Conservation (phyloP, 2,113 vertebrate genomes). For the Oriolus oriolus region DNA sequence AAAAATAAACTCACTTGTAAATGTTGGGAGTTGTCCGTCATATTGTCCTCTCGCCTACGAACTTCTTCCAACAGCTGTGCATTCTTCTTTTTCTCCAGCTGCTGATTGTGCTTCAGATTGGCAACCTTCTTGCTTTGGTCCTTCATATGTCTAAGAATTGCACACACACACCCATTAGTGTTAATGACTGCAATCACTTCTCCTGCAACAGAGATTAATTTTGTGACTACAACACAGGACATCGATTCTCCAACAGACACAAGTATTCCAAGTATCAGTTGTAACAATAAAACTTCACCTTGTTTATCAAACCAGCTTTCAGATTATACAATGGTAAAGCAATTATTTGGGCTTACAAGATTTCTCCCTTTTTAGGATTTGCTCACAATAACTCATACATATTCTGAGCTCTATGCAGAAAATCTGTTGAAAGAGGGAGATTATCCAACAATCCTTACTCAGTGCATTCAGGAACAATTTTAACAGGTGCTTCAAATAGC, state of each 20-base stretch:
- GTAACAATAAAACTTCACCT: neutral
- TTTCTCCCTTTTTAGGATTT: neutral
- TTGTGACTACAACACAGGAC: neutral
- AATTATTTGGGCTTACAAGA: neutral
- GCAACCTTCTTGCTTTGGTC: constrained; percentile 92
- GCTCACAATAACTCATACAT: neutral
- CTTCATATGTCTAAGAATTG: constrained; percentile 85
- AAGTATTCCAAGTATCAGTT: neutral
- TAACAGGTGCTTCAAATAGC: neutral
- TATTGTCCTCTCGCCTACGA: constrained; percentile 80
- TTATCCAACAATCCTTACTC: neutral
- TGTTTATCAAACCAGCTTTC: neutral
- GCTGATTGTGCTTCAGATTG: constrained; percentile 86
- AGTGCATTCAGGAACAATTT: neutral
- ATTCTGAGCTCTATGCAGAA: neutral
- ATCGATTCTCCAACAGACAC: neutral
- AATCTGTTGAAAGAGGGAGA: neutral
- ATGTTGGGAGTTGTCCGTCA: constrained; percentile 82
- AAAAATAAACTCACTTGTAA: constrained; percentile 79
- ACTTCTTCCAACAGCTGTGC: constrained; percentile 79
- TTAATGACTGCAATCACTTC: neutral
- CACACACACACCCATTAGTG: neutral
- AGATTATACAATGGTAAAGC: neutral
- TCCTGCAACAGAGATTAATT: neutral
- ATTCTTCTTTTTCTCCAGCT: constrained; percentile 87